Evolutionary conservation across 2,888 invertebrate genomes (phyloP).

Genomic region (Sthenelais limicola): DNA sequence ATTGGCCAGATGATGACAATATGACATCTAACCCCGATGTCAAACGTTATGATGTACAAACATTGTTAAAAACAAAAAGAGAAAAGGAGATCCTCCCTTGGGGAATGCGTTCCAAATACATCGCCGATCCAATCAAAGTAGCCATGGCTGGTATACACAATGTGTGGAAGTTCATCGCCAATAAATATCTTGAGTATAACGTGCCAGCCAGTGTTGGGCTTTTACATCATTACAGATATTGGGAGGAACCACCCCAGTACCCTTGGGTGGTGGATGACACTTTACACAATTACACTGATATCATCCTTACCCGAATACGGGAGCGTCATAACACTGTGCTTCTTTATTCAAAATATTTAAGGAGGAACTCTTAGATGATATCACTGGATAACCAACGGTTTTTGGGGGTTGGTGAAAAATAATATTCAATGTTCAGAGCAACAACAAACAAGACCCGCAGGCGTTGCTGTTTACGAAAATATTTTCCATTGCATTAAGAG

Average conservation of each 20-base stretch:
- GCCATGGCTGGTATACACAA: conserved; percentile 82
- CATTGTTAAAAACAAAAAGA: conserved; percentile 79
- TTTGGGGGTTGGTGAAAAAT: too few species aligned
- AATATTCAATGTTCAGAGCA: too few species aligned
- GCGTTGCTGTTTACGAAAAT: too few species aligned
- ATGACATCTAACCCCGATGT: conserved; percentile 65
- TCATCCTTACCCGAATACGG: conserved; percentile 9
- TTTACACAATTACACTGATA: conserved; percentile 25
- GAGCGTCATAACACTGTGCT: conserved; percentile 12
- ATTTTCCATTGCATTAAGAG: too few species aligned
- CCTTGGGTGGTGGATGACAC: conserved; percentile 5
- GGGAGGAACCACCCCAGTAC: neutral
- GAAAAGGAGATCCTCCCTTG: conserved; percentile 86
- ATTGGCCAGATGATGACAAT: conserved; percentile 80
- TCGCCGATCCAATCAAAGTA: conserved; percentile 86
- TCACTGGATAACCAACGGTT: too few species aligned
- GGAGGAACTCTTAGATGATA: too few species aligned
- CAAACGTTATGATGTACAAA: conserved; percentile 48
- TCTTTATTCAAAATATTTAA: too few species aligned
- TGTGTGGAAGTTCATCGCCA: conserved; percentile 24
- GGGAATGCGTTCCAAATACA: conserved; percentile 84
- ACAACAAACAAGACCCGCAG: too few species aligned
- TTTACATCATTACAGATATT: conserved; percentile 49
- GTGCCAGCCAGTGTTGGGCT: conserved; percentile 38
- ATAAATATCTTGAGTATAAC: neutral